Conservation (phyloP, 2,797 vertebrate genomes). For the Remorina albescens region DNA sequence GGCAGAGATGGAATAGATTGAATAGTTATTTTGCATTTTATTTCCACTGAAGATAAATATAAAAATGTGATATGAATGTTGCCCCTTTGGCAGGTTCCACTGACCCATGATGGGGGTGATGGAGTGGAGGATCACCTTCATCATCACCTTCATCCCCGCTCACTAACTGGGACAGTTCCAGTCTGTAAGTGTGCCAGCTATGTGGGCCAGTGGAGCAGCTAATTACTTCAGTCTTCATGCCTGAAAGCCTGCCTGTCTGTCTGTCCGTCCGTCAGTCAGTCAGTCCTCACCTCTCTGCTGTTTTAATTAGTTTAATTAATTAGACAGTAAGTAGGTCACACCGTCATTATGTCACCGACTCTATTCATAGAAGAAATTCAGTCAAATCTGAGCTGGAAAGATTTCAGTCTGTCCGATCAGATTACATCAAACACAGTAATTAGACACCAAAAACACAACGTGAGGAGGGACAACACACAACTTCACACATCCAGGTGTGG, state of each 20-base stretch:
- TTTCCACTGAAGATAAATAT: too few species aligned
- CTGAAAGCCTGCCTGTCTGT: constrained; percentile 34
- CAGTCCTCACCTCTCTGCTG: constrained; percentile 17
- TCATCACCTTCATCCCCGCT: constrained; percentile 40
- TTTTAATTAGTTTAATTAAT: constrained; percentile 72
- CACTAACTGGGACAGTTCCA: constrained; percentile 53
- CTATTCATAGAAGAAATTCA: constrained; percentile 1
- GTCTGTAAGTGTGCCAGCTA: constrained; percentile 58
- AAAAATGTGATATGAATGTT: too few species aligned
- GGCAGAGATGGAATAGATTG: too few species aligned
- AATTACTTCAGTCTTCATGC: constrained; percentile 47
- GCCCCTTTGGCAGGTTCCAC: too few species aligned
- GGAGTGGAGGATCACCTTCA: constrained; percentile 27
- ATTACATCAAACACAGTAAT: not conserved
- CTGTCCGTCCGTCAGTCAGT: constrained; percentile 22
- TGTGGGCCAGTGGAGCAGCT: constrained; percentile 72
- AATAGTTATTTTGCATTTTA: too few species aligned
- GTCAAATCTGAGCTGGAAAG: constrained; percentile 8
- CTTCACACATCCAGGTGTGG: constrained; percentile 3
- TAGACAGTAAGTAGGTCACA: constrained; percentile 64
- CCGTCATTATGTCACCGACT: constrained; percentile 22
- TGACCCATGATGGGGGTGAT: not conserved
- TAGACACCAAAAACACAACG: not conserved
- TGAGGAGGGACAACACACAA: too few species aligned
- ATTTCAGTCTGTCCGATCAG: constrained; percentile 5